Conservation (phyloP, 1,140 invertebrate species). For the Philotrypesis tridentata region DNA sequence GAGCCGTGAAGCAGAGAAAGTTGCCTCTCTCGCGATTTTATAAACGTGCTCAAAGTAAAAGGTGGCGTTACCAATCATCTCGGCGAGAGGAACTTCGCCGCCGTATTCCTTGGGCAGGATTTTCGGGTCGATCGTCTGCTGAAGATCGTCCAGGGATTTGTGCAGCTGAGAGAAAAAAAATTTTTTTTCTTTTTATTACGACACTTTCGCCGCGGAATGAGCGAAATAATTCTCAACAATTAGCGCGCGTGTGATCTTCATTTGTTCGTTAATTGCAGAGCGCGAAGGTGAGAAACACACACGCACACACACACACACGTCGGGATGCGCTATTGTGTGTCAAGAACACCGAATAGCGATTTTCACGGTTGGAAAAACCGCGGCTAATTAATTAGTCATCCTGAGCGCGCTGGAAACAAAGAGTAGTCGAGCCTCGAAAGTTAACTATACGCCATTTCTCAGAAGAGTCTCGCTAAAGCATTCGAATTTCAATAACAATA, state of each 20-base stretch:
- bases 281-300: too few relatives aligned
- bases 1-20: background rate
- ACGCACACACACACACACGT: too few relatives aligned
- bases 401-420: background rate
- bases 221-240: background rate
- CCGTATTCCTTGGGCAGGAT: constrained; percentile 91
- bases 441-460: too few relatives aligned
- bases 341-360: background rate
- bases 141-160: constrained; percentile 80
- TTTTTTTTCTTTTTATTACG: background rate
- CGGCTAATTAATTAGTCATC: background rate
- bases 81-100: constrained; percentile 82
- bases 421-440: background rate
- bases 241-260: background rate
- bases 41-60: too few relatives aligned
- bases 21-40: too few relatives aligned
- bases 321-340: background rate
- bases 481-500: too few relatives aligned
- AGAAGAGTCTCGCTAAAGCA: too few relatives aligned
- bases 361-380: background rate
- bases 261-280: background rate
- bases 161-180: constrained; percentile 76
- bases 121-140: constrained; percentile 80
- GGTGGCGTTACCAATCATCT: constrained; percentile 81
- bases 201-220: background rate